phyloP scores from a whole-genome alignment of 1,140 invertebrate genomes.

The Charaxes varanes region DNA sequence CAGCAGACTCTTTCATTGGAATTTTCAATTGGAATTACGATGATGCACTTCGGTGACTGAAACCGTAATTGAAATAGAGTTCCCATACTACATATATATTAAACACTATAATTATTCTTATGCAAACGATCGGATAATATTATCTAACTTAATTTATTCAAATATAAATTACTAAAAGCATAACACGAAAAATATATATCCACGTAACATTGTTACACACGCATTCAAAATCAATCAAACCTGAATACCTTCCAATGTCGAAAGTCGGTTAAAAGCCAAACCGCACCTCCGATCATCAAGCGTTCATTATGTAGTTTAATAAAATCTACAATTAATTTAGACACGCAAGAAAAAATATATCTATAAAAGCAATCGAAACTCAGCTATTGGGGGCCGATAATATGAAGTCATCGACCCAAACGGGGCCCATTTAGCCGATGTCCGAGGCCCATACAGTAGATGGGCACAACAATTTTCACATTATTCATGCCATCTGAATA shows the following conservation, averaged over 20 bases:
- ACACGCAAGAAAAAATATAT: slow-evolving; percentile 16
- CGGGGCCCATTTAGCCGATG: slow-evolving; percentile 38
- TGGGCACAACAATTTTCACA: slow-evolving; percentile 55
- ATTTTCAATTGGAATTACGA: no score
- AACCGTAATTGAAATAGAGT: no score
- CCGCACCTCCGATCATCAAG: slow-evolving; percentile 11
- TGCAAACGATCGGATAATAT: no score
- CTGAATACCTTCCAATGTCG: no score
- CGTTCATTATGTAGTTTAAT: slow-evolving; percentile 18
- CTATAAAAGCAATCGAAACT: slow-evolving; percentile 26
- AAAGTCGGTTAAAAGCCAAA: not conserved
- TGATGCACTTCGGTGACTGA: no score
- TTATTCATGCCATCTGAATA: slow-evolving; percentile 65
- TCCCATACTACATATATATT: no score
- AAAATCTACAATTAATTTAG: slow-evolving; percentile 26
- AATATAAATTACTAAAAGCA: no score
- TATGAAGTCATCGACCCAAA: slow-evolving; percentile 50
- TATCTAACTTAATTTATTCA: no score
- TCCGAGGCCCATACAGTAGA: slow-evolving; percentile 47
- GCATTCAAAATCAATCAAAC: no score
- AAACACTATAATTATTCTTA: no score
- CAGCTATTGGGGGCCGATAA: slow-evolving; percentile 27
- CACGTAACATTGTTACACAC: no score
- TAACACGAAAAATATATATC: no score
- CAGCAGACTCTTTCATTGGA: slow-evolving; percentile 9